Base-by-base conservation (phyloP, 1,140 invertebrate genomes). In the Tenebrio molitor region DNA sequence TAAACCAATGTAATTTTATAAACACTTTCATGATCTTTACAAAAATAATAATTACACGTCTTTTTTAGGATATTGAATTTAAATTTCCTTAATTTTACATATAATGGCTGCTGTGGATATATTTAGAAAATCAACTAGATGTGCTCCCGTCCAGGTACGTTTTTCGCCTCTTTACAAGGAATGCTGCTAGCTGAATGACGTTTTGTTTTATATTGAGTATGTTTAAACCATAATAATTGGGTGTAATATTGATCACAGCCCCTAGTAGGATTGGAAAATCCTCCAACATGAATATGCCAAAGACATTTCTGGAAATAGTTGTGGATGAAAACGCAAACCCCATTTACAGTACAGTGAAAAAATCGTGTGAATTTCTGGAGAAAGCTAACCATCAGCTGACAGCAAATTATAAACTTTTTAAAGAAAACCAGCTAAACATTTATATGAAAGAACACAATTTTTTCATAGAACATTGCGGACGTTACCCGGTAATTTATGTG, bases 131-230 rank as follows among this genome's bases (percentile, higher is more conserved):
- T 44, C 10, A 29, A 29, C 3, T 29, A 29, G 25, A 29, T 29
- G 25, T 29, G 25, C 25, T 29, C 41, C n/a, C 41, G n/a, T 44
- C 41, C 14, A 44, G 41, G 41, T 44, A 44, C 41, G 12, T 44
- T 44, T 44, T 44, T 44, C 41, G 12, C 41, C 41, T 44, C 41
- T 44, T 44, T 44, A 6, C 41, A 44, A 44, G 41, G 2, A 44
- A 44, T 44, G 41, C 41, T 44, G 41, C 41, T 44, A 44, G 41
- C n/a, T 44, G 41, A 44, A 44, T 44, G 1, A 44, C 41, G 41
- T 44, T 44, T 44, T 44, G 14, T 44, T 44, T 44, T 44, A 44
- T 44, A 44, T 44, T 3, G 41, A 44, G 6, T 44, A 44, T 44
- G n/a, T 15, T 44, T 44, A 44, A 44, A 15, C 3, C 25, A 3